Evolutionary conservation across 2,888 invertebrate genomes (phyloP), one percentile per base, ranked within the genome.

Genomic region (Calliphora vomitoria): DNA sequence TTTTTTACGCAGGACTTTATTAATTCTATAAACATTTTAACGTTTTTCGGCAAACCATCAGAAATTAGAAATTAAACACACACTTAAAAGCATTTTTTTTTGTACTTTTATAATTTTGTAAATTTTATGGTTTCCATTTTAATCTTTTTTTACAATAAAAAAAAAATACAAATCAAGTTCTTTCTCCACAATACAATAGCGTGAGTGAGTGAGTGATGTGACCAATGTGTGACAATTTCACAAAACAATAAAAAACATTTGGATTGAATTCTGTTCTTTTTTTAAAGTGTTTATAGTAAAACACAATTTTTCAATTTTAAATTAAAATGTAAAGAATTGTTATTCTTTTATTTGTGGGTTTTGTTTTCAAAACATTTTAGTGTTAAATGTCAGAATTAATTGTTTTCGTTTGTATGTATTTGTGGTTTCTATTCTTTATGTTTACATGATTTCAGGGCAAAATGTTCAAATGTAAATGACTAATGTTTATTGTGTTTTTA

Each of bases 1-100:
- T 85, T 87, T 87, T 82, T 74, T 75, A 87, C 87, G 85, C 87
- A 87, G 87, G 87, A 87, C 87, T 82, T 87, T 80, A 85, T 71
- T 72, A 85, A 85, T 82, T 87, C 66, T 35, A 68, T 68, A 53
- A 78, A 53, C 31, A 35, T 50, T 55, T 20, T 20, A 64, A 25
- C 38, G 25, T 35, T 13, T 6, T 38, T 41, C 31, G 55, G 5
- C 3, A 11, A 44, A 10, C 1, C 15, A 4, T 44, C 6, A 71
- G 55, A 47, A 50, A 13, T 50, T 58, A 47, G 11, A 25, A 68
- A 69, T 75, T 58, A 15, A 69, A 71, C 15, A 58, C 86, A 50
- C 69, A 50, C 80, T 18, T 31, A 69, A 41, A 71, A 55, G 8
- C 13, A 55, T 4, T 53, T 31, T 44, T 41, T 18, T 58, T 25